phyloP scores from a whole-genome alignment of 2,113 vertebrate genomes.

The Oncorhynchus mykiss region DNA sequence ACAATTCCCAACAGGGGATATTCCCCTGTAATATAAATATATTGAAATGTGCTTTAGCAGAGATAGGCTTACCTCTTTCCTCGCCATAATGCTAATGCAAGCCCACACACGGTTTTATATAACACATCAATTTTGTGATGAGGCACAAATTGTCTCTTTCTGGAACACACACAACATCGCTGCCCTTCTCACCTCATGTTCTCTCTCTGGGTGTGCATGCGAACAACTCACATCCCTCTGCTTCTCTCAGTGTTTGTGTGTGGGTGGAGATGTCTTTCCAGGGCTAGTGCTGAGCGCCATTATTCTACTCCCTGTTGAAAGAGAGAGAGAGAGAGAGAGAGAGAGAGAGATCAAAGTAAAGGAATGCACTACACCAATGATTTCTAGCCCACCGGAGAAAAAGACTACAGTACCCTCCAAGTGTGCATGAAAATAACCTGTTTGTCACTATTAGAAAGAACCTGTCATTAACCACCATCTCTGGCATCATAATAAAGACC shows the following conservation, averaged over 20 bases:
- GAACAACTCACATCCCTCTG: neutral
- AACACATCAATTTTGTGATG: constrained; percentile 4
- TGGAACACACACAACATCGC: neutral
- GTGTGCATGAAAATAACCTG: no score
- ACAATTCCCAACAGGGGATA: neutral
- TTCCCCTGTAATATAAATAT: neutral
- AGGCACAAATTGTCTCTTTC: constrained; percentile 1
- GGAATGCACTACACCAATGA: no score
- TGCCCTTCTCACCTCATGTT: neutral
- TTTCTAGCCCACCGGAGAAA: no score
- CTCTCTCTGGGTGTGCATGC: neutral
- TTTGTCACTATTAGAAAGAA: no score
- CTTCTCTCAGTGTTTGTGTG: neutral
- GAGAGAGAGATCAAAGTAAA: no score
- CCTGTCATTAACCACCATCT: no score
- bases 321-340: no score
- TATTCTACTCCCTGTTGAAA: no score
- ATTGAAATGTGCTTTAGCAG: neutral
- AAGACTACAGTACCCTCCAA: no score
- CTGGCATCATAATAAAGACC: neutral
- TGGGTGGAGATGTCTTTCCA: no score
- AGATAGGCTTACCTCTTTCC: neutral
- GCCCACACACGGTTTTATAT: constrained; percentile 2
- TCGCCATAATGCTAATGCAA: constrained; percentile 1
- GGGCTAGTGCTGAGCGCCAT: no score